phyloP scores from a whole-genome alignment of 2,797 vertebrate genomes.

The Anabacerthia variegaticeps region DNA sequence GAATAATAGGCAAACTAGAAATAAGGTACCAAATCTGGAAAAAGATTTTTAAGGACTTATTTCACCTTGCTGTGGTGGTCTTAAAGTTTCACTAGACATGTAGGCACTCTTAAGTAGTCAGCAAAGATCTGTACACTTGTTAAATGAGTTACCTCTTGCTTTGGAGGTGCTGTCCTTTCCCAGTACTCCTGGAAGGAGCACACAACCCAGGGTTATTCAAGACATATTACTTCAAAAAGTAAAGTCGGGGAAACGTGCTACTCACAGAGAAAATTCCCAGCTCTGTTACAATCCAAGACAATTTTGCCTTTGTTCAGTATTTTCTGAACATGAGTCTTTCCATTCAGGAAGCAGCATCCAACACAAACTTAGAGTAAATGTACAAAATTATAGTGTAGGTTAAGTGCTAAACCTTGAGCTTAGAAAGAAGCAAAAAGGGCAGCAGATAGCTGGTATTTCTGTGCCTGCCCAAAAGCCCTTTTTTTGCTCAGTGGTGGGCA shows the following conservation, averaged over 20 bases:
- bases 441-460: background rate
- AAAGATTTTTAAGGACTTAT: background rate
- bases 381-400: background rate
- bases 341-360: background rate
- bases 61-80: background rate
- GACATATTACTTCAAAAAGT: background rate
- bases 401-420: background rate
- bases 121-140: background rate
- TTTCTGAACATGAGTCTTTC: background rate
- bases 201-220: background rate
- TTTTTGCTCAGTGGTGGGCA: fast-evolving
- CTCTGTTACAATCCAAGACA: background rate
- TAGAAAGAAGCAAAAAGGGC: background rate
- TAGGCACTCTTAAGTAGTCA: background rate
- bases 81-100: background rate
- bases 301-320: background rate
- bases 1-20: background rate
- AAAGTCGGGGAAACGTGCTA: background rate
- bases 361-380: background rate
- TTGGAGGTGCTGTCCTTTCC: background rate
- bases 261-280: background rate
- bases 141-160: background rate
- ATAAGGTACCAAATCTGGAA: background rate
- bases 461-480: background rate
- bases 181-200: background rate